These are phyloP conservation scores for Danaus chrysippus DNA, from an alignment of 2,888 invertebrate species.

Conservation along the genomic window DNA sequence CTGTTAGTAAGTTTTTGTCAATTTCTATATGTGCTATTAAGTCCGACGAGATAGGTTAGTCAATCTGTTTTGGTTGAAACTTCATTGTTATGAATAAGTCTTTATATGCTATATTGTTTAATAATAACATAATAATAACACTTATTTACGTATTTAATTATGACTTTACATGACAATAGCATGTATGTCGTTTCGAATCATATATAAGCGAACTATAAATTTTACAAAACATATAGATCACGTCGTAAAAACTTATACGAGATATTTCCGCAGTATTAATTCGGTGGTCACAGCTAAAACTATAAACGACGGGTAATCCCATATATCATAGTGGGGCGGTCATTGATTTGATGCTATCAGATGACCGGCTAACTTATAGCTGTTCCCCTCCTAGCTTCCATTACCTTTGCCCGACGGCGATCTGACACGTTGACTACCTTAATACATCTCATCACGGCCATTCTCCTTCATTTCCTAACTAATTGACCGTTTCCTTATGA, in stretches of 20 bases:
- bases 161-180: too few relatives aligned
- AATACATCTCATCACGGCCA: constrained; percentile 65
- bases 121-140: too few relatives aligned
- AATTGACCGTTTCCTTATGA: constrained; percentile 77
- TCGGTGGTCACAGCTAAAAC: constrained; percentile 63
- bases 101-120: too few relatives aligned
- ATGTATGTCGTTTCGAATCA: neutral
- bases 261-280: constrained; percentile 71
- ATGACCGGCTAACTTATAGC: constrained; percentile 68
- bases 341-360: constrained; percentile 75
- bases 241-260: constrained; percentile 58
- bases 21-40: neutral
- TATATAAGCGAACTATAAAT: constrained; percentile 28
- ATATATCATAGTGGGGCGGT: constrained; percentile 75
- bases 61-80: too few relatives aligned
- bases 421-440: constrained; percentile 33
- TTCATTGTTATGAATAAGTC: too few relatives aligned
- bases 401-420: constrained; percentile 48
- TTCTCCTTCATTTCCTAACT: constrained; percentile 71
- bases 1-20: constrained; percentile 24
- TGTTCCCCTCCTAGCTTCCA: constrained; percentile 61
- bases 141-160: too few relatives aligned
- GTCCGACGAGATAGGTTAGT: too few relatives aligned
- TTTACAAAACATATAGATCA: constrained; percentile 29
- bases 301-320: constrained; percentile 71